phyloP scores from a whole-genome alignment of 2,888 invertebrate species.

The Myathropa florea region DNA sequence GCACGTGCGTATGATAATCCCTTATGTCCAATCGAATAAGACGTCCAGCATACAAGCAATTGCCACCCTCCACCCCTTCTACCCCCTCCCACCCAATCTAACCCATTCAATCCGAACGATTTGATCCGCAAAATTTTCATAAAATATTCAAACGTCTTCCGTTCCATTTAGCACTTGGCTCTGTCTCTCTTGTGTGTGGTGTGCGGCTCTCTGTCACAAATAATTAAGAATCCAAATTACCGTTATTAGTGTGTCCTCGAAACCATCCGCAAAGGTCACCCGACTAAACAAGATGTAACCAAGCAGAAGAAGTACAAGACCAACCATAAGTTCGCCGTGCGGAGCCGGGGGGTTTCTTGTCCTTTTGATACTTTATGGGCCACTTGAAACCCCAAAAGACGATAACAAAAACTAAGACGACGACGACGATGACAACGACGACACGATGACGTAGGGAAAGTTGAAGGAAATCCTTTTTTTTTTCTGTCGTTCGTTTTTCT shows the following conservation, averaged over 20 bases:
- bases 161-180: constrained; percentile 58
- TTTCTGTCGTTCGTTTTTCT: constrained; percentile 15
- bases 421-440: neutral
- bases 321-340: constrained; percentile 1
- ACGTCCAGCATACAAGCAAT: constrained; percentile 4
- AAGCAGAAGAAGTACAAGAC: constrained; percentile 39
- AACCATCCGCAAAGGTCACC: constrained; percentile 65
- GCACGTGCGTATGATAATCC: constrained; percentile 3
- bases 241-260: constrained; percentile 67
- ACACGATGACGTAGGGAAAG: neutral
- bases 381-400: constrained; percentile 56
- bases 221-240: constrained; percentile 70
- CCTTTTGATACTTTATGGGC: constrained; percentile 60
- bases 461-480: constrained; percentile 13
- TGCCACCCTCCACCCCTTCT: constrained; percentile 21
- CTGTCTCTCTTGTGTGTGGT: neutral
- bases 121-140: constrained; percentile 65
- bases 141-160: constrained; percentile 68
- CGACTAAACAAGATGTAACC: constrained; percentile 61
- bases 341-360: constrained; percentile 16
- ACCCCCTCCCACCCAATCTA: neutral
- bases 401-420: neutral
- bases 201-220: constrained; percentile 28
- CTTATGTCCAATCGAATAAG: constrained; percentile 10
- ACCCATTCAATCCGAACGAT: constrained; percentile 47